These are phyloP conservation scores for Serrognathus titanus DNA, from an alignment of 2,888 invertebrate species.

Conservation along the genomic window DNA sequence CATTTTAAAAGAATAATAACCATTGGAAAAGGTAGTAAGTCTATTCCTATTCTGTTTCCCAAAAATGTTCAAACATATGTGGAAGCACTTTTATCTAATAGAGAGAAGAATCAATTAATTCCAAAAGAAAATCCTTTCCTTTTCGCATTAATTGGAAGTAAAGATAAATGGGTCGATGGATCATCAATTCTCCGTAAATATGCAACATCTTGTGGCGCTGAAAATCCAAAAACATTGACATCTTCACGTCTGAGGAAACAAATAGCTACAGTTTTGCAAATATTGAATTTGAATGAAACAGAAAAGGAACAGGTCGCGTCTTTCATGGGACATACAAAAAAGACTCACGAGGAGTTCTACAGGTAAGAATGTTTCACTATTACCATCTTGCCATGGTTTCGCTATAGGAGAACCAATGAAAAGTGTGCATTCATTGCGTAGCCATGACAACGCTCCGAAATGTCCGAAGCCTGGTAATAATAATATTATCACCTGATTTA, in stretches of 20 bases:
- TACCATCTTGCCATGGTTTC: too few relatives aligned
- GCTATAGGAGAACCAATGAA: too few relatives aligned
- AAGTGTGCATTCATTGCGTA: too few relatives aligned
- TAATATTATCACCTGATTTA: too few relatives aligned
- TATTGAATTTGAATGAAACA: constrained; percentile 22
- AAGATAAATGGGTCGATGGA: constrained; percentile 24
- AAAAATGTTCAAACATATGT: too few relatives aligned
- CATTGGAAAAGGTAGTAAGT: constrained; percentile 23
- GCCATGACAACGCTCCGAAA: too few relatives aligned
- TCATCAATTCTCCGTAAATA: constrained; percentile 26
- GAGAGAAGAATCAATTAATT: constrained; percentile 9
- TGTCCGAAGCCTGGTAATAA: too few relatives aligned
- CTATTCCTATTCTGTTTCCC: constrained; percentile 13
- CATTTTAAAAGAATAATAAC: constrained; percentile 25
- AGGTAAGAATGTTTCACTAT: constrained; percentile 10
- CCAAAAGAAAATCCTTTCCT: constrained; percentile 21
- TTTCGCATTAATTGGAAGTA: constrained; percentile 22
- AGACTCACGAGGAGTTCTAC: constrained; percentile 27
- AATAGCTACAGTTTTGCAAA: constrained; percentile 24
- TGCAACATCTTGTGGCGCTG: constrained; percentile 19
- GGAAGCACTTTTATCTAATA: too few relatives aligned
- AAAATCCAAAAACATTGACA: constrained; percentile 23
- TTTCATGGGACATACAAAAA: constrained; percentile 32
- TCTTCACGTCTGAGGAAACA: constrained; percentile 29
- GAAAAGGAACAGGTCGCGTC: constrained; percentile 31